Percentiles rank a stretch among this genome's conserved stretches.
Conservation (phyloP, 2,797 vertebrate genomes). For the Poeciliopsis infans region DNA sequence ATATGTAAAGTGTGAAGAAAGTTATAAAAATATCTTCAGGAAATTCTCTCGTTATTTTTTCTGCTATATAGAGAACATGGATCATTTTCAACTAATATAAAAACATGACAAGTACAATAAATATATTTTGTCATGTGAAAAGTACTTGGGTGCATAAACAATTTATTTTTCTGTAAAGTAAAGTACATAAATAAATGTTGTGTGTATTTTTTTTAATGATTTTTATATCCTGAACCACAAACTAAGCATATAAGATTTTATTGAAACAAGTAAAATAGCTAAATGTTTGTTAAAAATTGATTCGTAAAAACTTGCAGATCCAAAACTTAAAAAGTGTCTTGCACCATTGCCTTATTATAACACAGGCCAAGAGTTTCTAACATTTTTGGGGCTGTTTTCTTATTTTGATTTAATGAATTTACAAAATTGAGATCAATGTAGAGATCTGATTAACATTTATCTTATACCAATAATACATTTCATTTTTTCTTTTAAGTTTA, state of each 20-base stretch:
- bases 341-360: neutral
- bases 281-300: neutral
- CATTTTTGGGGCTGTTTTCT: neutral
- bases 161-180: neutral
- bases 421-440: neutral
- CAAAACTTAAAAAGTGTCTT: neutral
- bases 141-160: neutral
- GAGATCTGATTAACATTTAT: neutral
- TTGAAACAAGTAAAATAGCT: neutral
- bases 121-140: neutral
- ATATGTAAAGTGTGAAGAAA: too few relatives aligned
- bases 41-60: too few relatives aligned
- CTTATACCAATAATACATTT: neutral
- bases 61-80: too few relatives aligned
- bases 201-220: too few relatives aligned
- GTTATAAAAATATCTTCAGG: too few relatives aligned
- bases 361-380: neutral
- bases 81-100: too few relatives aligned
- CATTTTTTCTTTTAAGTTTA: too few relatives aligned
- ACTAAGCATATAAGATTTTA: too few relatives aligned
- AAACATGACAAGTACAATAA: too few relatives aligned
- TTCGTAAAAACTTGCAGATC: neutral
- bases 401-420: neutral
- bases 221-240: too few relatives aligned
- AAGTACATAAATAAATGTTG: neutral